Percentiles rank a stretch among this genome's conserved stretches.
These are phyloP conservation scores for Drosophila barbarae DNA, from an alignment of 2,888 invertebrate genomes.

Conservation along the genomic window DNA sequence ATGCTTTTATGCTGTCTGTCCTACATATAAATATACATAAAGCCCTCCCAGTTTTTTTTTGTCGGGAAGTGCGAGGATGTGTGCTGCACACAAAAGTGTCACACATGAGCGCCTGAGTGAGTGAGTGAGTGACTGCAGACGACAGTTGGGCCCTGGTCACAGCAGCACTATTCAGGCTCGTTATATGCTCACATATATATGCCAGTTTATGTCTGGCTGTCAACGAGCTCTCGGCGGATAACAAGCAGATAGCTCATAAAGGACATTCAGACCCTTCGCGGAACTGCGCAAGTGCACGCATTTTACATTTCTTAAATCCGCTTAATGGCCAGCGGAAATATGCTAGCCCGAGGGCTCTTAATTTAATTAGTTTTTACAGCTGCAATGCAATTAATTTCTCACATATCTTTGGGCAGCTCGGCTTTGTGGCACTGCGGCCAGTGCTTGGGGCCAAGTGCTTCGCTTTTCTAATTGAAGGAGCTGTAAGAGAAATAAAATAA, in stretches of 20 bases:
- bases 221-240: conserved; percentile 34
- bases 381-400: conserved; percentile 40
- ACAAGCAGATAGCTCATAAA: conserved; percentile 26
- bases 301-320: conserved; percentile 26
- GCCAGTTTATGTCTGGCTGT: conserved; percentile 49
- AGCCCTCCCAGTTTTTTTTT: background rate
- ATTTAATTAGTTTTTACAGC: conserved; percentile 33
- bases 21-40: background rate
- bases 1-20: background rate
- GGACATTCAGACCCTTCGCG: conserved; percentile 6
- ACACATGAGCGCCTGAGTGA: conserved; percentile 55
- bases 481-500: background rate
- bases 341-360: conserved; percentile 10
- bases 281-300: conserved; percentile 5
- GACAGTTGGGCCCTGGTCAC: conserved; percentile 37
- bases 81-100: conserved; percentile 62
- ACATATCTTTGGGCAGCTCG: conserved; percentile 1
- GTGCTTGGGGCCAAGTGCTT: background rate
- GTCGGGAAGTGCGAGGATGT: conserved; percentile 37
- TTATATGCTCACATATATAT: conserved; percentile 42
- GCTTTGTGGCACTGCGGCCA: background rate
- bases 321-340: conserved; percentile 25
- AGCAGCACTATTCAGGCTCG: conserved; percentile 36
- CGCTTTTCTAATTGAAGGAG: conserved; percentile 1
- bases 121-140: conserved; percentile 39